These are phyloP conservation scores for Nycticorax nycticorax DNA, from an alignment of 2,113 vertebrate species.

Conservation along the genomic window DNA sequence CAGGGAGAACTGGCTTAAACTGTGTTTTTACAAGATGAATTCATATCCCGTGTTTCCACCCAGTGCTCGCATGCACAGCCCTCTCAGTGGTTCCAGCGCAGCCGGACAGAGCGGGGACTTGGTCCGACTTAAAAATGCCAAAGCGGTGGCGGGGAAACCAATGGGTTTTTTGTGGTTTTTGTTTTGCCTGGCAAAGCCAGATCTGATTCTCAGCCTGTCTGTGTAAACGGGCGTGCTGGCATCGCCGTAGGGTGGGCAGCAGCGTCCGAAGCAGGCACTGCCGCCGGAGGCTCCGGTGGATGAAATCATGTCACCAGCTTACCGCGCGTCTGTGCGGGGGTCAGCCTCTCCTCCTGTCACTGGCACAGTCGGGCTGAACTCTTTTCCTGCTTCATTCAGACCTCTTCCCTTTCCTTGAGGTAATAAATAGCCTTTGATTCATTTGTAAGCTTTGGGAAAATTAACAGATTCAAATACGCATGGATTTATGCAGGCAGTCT, in stretches of 20 bases:
- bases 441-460: conserved; percentile 4
- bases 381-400: background rate
- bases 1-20: background rate
- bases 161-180: background rate
- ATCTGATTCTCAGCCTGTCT: background rate
- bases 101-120: background rate
- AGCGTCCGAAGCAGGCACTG: background rate
- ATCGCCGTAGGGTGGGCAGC: background rate
- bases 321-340: accelerated
- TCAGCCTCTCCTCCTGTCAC: background rate
- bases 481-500: conserved; percentile 33
- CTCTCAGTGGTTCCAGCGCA: background rate
- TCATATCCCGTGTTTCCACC: background rate
- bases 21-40: background rate
- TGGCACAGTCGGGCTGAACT: background rate
- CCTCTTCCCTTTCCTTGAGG: background rate
- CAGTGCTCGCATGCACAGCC: accelerated
- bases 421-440: conserved; percentile 6
- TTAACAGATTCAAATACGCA: background rate
- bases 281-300: background rate
- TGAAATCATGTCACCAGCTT: background rate
- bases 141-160: accelerated
- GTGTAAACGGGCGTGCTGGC: background rate
- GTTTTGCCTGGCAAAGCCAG: accelerated
- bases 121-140: background rate